Base-by-base conservation (phyloP, 2,888 invertebrate genomes). In the Drosophila diplacantha region DNA sequence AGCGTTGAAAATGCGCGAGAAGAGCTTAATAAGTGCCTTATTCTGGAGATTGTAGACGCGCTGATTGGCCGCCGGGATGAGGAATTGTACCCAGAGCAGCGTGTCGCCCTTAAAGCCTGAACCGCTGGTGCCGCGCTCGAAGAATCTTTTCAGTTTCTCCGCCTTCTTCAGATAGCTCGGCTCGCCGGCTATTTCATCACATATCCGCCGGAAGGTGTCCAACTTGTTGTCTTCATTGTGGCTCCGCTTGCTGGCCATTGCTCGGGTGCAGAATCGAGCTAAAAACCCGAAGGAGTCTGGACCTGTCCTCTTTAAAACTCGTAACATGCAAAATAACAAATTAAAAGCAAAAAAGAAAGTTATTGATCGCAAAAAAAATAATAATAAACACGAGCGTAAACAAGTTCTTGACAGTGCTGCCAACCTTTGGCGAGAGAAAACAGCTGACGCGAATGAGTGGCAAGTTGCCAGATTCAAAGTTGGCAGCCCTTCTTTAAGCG, bases 41-140 rank as follows among this genome's bases (percentile, higher is more conserved):
- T 94, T 96, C 89, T 96, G 96, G 49, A 98, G 89, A 89, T 98
- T 97, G 86, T 97, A 98, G 32, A 97, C 92, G 65, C 95, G 90
- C 86, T 96, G 96, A 14, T 92, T 91, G 26, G 93, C 93, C 46
- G 93, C 93, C 0, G 97, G 98, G 51, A 98, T 89, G 22, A 98
- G 88, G 71, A 97, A 88, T 80, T 93, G 93, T 85, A 96, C 92
- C 95, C 96, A 94, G 41, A 96, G 89, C 43, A 91, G 89, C 29
- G 94, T 86, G 87, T 97, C 93, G 3, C 97, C 94, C 82, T 93
- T 90, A 85, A 95, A 97, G 11, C 90, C 89, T 35, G 89, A 91
- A 82, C 91, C 88, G 86, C 91, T 90, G 16, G 88, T 87, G 2
- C 92, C 92, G 80, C 84, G 90, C 3, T 89, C 90, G 47, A 96